phyloP scores from a whole-genome alignment of 2,797 vertebrate species.

The Amniataba percoides region DNA sequence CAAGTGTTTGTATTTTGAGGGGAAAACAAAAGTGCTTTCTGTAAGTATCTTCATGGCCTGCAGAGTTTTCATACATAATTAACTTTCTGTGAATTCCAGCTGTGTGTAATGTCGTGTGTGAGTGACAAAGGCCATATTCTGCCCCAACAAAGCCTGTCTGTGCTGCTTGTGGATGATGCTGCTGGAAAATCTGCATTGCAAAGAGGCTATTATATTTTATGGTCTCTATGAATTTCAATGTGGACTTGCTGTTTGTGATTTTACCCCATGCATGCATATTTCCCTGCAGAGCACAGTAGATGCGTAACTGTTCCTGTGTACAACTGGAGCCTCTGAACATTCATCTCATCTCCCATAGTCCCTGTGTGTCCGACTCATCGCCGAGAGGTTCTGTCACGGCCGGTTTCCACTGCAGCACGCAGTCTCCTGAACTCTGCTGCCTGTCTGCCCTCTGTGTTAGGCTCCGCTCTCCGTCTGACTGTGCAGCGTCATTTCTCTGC shows the following conservation, averaged over 20 bases:
- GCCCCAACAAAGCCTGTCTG: conserved; percentile 52
- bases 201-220: conserved; percentile 43
- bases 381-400: conserved; percentile 22
- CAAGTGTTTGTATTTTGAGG: conserved; percentile 46
- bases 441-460: conserved; percentile 32
- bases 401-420: conserved; percentile 29
- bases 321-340: neutral
- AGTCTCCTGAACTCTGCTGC: conserved; percentile 30
- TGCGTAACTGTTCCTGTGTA: conserved; percentile 20
- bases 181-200: conserved; percentile 51
- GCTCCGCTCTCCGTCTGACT: conserved; percentile 25
- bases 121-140: conserved; percentile 55
- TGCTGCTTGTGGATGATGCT: conserved; percentile 10
- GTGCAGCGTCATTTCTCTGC: conserved; percentile 66
- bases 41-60: conserved; percentile 27
- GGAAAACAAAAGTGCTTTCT: conserved; percentile 45
- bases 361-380: neutral
- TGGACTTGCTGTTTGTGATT: neutral
- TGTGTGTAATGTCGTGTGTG: conserved; percentile 49
- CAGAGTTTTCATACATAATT: conserved; percentile 60
- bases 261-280: conserved; percentile 3
- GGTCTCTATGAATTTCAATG: conserved; percentile 51
- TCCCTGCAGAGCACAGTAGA: neutral
- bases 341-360: conserved; percentile 2
- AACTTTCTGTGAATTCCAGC: conserved; percentile 39